Conservation (phyloP, 2,888 invertebrate genomes). For the Xiphydria camelus region DNA sequence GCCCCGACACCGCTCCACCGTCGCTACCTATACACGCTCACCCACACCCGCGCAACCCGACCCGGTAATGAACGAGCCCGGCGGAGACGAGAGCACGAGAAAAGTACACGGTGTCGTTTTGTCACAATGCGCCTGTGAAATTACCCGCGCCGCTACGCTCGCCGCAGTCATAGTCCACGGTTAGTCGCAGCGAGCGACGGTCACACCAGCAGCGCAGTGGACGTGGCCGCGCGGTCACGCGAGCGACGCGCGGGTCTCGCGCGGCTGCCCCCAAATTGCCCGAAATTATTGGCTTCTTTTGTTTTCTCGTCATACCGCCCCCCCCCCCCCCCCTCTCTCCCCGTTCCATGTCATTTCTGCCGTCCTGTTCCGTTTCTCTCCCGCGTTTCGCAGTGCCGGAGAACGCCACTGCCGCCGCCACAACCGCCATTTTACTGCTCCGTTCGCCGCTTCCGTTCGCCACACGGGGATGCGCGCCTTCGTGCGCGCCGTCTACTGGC, state of each 20-base stretch:
- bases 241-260: constrained; percentile 44
- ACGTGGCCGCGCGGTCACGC: constrained; percentile 35
- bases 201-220: constrained; percentile 31
- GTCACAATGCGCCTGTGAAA: constrained; percentile 30
- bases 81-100: no score
- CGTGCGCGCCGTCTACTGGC: no score
- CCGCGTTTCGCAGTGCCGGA: constrained; percentile 16
- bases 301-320: constrained; percentile 53
- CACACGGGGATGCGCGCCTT: no score
- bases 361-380: constrained; percentile 34
- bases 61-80: constrained; percentile 34
- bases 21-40: no score
- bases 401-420: neutral
- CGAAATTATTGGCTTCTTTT: constrained; percentile 58
- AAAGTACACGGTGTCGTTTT: constrained; percentile 35
- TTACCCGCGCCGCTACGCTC: constrained; percentile 22
- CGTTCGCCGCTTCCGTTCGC: no score
- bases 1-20: constrained; percentile 26
- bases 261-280: constrained; percentile 56
- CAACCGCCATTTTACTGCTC: constrained; percentile 10
- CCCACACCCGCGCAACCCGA: constrained; percentile 31
- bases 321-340: constrained; percentile 9
- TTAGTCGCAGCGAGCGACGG: constrained; percentile 38
- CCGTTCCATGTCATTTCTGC: constrained; percentile 50
- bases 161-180: constrained; percentile 30